A percentile compares a stretch with the other conserved stretches of the same genome.
Conservation (phyloP, 2,888 invertebrate genomes). For the Drosophila rubida region DNA sequence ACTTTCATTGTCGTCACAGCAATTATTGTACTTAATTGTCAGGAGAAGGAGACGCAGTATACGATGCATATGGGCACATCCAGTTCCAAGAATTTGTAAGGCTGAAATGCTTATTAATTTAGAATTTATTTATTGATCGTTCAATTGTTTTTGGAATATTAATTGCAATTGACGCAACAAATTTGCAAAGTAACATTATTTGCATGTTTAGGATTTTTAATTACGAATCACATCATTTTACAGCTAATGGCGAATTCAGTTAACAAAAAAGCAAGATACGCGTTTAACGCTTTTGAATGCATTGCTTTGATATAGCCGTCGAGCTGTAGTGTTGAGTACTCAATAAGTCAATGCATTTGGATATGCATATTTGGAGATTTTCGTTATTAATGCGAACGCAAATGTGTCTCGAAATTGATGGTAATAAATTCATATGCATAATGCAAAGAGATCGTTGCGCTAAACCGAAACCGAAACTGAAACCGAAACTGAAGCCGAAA, state of each 20-base stretch:
- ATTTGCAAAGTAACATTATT: not conserved
- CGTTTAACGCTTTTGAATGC: not conserved
- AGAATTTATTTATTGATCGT: not conserved
- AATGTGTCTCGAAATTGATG: conserved; percentile 65
- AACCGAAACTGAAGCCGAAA: conserved; percentile 41
- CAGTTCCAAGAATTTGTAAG: not conserved
- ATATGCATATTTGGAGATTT: conserved; percentile 23
- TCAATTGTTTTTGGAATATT: not conserved
- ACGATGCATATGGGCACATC: not conserved
- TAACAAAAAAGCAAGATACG: conserved; percentile 8
- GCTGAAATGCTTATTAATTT: not conserved
- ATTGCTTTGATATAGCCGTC: conserved; percentile 5
- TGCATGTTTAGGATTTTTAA: not conserved
- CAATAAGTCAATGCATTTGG: conserved; percentile 3
- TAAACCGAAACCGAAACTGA: not conserved
- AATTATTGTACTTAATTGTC: not conserved
- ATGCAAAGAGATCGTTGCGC: conserved; percentile 71
- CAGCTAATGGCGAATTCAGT: not conserved
- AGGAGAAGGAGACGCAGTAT: not conserved
- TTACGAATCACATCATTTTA: not conserved
- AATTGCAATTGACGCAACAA: not conserved
- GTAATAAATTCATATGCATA: conserved; percentile 77
- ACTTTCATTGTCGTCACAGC: too few relatives aligned
- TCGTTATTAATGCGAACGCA: conserved; percentile 58
- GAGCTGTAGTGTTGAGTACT: conserved; percentile 10